phyloP scores from a whole-genome alignment of 2,888 invertebrate genomes.

The Tortrix viridana region DNA sequence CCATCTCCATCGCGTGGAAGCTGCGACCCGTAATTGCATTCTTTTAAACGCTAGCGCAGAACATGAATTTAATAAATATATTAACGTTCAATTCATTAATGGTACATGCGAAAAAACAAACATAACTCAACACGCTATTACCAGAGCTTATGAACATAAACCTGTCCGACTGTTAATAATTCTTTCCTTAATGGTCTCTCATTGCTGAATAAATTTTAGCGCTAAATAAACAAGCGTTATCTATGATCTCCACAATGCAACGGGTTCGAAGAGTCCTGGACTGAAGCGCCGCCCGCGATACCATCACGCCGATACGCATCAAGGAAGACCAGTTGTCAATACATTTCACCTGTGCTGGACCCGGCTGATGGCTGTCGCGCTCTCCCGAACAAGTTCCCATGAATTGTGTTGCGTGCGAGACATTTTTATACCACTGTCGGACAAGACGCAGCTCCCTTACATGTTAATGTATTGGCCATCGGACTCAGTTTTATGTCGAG shows the following conservation, averaged over 20 bases:
- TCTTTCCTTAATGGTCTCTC: conserved; percentile 74
- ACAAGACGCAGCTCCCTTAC: conserved; percentile 64
- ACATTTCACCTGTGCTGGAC: conserved; percentile 77
- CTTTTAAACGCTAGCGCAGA: conserved; percentile 29
- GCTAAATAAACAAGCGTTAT: conserved; percentile 82
- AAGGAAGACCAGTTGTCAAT: conserved; percentile 84
- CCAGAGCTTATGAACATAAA: conserved; percentile 69
- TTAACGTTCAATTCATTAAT: conserved; percentile 70
- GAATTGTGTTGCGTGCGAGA: conserved; percentile 74
- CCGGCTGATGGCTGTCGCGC: conserved; percentile 70
- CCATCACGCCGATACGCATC: conserved; percentile 82
- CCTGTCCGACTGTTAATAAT: conserved; percentile 73
- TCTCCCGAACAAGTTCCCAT: conserved; percentile 73
- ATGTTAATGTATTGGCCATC: conserved; percentile 67
- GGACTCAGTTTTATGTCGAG: conserved; percentile 52
- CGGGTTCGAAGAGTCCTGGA: conserved; percentile 67
- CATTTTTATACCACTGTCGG: conserved; percentile 77
- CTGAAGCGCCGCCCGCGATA: conserved; percentile 81
- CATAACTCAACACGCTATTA: conserved; percentile 64
- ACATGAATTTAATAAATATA: conserved; percentile 53
- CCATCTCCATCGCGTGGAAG: conserved; percentile 16
- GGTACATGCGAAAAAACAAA: conserved; percentile 62
- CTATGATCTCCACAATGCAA: conserved; percentile 77
- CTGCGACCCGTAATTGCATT: conserved; percentile 24
- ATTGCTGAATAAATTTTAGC: conserved; percentile 78